phyloP scores from a whole-genome alignment of 2,888 invertebrate species.

The Apocheima hispidaria region DNA sequence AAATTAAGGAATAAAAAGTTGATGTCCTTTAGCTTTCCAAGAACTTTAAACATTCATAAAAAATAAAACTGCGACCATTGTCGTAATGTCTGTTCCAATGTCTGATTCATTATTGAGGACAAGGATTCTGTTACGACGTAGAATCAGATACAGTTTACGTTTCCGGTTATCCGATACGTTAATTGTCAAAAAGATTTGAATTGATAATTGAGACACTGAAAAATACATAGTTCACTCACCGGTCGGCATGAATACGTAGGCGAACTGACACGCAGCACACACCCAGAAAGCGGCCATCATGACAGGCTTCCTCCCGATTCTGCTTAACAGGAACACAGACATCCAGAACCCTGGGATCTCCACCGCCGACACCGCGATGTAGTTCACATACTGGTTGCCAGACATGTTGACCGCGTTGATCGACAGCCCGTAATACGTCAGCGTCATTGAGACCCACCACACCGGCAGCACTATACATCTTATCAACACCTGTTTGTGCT shows the following conservation, averaged over 20 bases:
- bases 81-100: background rate
- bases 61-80: background rate
- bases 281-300: constrained; percentile 81
- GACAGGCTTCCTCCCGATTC: constrained; percentile 83
- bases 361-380: constrained; percentile 85
- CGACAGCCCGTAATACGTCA: constrained; percentile 88
- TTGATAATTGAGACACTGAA: background rate
- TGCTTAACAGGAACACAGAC: constrained; percentile 84
- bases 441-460: constrained; percentile 88
- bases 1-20: background rate
- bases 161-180: background rate
- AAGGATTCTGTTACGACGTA: background rate
- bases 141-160: background rate
- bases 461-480: constrained; percentile 69
- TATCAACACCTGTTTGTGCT: constrained; percentile 58
- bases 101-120: background rate
- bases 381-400: constrained; percentile 88
- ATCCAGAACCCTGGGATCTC: constrained; percentile 90
- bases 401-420: constrained; percentile 87
- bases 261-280: constrained; percentile 69
- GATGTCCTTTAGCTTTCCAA: background rate
- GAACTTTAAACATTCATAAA: background rate
- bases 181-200: background rate
- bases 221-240: constrained; percentile 55
- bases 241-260: constrained; percentile 69